A percentile compares a stretch with the other conserved stretches of the same genome.
These are phyloP conservation scores for Trissoscelio sp. DNA, from an alignment of 2,888 invertebrate species.

Conservation along the genomic window DNA sequence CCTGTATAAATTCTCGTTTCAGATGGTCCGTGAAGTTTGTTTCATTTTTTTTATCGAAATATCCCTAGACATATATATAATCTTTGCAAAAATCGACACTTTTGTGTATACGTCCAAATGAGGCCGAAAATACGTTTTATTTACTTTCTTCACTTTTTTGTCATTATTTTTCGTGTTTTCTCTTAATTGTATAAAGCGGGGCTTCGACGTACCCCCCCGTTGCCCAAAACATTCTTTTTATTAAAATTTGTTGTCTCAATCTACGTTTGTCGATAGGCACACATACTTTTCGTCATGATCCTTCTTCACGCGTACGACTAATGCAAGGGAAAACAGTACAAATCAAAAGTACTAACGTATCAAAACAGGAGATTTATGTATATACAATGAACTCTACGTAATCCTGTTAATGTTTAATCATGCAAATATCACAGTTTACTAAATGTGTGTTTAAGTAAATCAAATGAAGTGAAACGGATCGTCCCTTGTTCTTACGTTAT, in stretches of 20 bases:
- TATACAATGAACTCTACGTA: constrained; percentile 73
- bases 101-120: constrained; percentile 65
- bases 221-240: constrained; percentile 53
- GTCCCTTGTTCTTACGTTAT: constrained; percentile 16
- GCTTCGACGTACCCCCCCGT: constrained; percentile 36
- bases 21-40: constrained; percentile 65
- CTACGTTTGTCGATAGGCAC: constrained; percentile 67
- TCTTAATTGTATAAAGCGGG: constrained; percentile 53
- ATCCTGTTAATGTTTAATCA: constrained; percentile 73
- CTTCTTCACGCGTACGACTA: constrained; percentile 50
- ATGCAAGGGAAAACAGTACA: constrained; percentile 46
- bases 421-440: constrained; percentile 80
- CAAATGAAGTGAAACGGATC: constrained; percentile 53
- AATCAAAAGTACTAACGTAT: constrained; percentile 57
- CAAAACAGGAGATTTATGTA: constrained; percentile 70
- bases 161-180: constrained; percentile 34
- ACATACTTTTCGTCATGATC: constrained; percentile 66
- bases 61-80: constrained; percentile 61
- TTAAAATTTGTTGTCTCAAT: constrained; percentile 60
- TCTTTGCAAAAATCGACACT: constrained; percentile 64
- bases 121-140: constrained; percentile 68
- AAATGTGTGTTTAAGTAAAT: constrained; percentile 70
- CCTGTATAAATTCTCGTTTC: constrained; percentile 66
- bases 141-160: constrained; percentile 64
- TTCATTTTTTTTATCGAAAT: constrained; percentile 56